phyloP scores from a whole-genome alignment of 1,140 invertebrate genomes.

The Megathymus violae region DNA sequence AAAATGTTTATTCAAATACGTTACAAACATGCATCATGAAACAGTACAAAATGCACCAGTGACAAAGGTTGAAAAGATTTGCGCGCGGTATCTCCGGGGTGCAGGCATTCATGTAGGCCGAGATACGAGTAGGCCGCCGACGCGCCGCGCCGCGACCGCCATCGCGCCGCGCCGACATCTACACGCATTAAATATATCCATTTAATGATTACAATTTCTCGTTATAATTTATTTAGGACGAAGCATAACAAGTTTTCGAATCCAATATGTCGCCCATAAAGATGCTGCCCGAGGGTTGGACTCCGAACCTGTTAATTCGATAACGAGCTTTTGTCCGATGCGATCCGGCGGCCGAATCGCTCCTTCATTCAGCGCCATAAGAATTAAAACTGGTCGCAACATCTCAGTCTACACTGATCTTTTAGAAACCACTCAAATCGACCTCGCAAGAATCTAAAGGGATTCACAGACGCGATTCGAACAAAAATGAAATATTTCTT shows the following conservation, averaged over 20 bases:
- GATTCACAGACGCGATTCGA: constrained; percentile 69
- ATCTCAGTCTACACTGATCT: constrained; percentile 67
- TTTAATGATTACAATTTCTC: constrained; percentile 83
- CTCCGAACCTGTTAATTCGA: constrained; percentile 62
- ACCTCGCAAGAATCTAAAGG: constrained; percentile 67
- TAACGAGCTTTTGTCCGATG: constrained; percentile 65
- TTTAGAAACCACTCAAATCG: constrained; percentile 68
- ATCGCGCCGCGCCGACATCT: constrained; percentile 59
- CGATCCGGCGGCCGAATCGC: constrained; percentile 61
- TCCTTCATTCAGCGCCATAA: constrained; percentile 69
- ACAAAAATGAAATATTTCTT: constrained; percentile 82
- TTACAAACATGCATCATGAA: neutral
- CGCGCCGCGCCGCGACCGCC: constrained; percentile 47
- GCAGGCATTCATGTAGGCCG: constrained; percentile 74
- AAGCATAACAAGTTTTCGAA: constrained; percentile 83
- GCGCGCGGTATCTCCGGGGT: constrained; percentile 63
- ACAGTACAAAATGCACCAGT: constrained; percentile 42
- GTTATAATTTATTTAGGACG: constrained; percentile 83
- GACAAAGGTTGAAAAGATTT: constrained; percentile 67
- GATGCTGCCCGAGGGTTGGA: constrained; percentile 77
- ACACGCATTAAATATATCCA: constrained; percentile 80
- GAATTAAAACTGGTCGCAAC: constrained; percentile 77
- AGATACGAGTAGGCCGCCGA: constrained; percentile 64
- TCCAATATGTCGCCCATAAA: constrained; percentile 83
- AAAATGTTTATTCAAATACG: neutral